Conservation (phyloP, 1,140 invertebrate genomes). For the Phymastichus coffea region DNA sequence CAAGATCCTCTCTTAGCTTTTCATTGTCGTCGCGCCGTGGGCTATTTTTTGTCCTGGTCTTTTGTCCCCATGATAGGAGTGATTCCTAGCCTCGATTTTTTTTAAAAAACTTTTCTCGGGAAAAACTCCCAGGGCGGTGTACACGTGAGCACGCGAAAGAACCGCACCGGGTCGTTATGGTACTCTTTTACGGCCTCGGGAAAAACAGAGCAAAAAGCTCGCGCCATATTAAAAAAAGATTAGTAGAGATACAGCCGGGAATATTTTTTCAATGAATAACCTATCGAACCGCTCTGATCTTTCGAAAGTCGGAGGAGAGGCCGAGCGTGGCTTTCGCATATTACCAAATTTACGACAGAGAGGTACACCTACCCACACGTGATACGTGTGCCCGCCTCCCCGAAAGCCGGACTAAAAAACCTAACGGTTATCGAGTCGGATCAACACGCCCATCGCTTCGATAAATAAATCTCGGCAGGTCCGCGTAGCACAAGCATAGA, state of each 20-base stretch:
- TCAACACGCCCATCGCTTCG: conserved; percentile 23
- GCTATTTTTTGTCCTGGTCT: background rate
- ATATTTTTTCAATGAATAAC: too few relatives aligned
- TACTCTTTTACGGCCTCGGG: too few relatives aligned
- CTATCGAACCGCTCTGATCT: too few relatives aligned
- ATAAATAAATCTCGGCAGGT: conserved; percentile 35
- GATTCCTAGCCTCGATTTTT: conserved; percentile 8
- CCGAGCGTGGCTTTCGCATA: conserved; percentile 22
- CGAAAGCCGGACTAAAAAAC: background rate
- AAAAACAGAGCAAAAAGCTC: too few relatives aligned
- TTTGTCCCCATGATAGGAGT: background rate
- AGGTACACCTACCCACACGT: background rate
- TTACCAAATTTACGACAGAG: conserved; percentile 21
- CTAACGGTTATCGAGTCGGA: conserved; percentile 28
- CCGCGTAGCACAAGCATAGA: too few relatives aligned
- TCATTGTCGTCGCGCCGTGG: background rate
- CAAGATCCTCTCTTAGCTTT: conserved; percentile 7
- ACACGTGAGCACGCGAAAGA: background rate
- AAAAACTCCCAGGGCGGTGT: too few relatives aligned
- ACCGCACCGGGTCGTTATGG: background rate
- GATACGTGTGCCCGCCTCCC: conserved; percentile 5
- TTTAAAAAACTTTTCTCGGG: too few relatives aligned
- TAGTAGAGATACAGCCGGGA: too few relatives aligned
- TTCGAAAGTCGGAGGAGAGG: too few relatives aligned
- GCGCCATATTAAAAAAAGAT: too few relatives aligned